These are phyloP conservation scores for Sphecodes monilicornis DNA, from an alignment of 2,888 invertebrate genomes.

Conservation along the genomic window DNA sequence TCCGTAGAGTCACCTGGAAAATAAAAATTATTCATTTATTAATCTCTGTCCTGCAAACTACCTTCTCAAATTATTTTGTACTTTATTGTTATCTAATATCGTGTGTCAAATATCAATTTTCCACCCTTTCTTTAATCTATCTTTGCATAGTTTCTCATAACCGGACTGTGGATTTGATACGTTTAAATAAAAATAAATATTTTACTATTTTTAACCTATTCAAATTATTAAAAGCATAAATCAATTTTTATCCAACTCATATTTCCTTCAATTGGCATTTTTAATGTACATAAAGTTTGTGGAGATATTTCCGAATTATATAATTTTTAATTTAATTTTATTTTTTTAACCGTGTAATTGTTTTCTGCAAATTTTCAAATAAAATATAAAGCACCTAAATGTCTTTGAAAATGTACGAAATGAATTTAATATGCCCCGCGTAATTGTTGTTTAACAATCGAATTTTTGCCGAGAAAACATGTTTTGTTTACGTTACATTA, in stretches of 20 bases:
- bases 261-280: too few species aligned
- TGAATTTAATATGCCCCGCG: neutral
- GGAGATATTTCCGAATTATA: too few species aligned
- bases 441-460: neutral
- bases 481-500: neutral
- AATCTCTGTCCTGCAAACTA: neutral
- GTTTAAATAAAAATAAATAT: too few species aligned
- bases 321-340: neutral
- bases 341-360: neutral
- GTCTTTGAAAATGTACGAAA: neutral
- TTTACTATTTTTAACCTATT: too few species aligned
- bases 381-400: neutral
- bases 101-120: too few species aligned
- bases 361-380: neutral
- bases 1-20: constrained; percentile 92
- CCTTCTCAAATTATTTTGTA: neutral
- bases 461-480: neutral
- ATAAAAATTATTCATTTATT: neutral
- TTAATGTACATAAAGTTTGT: too few species aligned
- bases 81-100: too few species aligned
- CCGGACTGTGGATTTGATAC: too few species aligned
- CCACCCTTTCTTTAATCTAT: too few species aligned
- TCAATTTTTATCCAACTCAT: too few species aligned
- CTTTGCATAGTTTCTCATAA: too few species aligned
- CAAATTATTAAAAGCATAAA: too few species aligned